Conservation (phyloP, 1,140 invertebrate genomes). For the Drosophila simulans region DNA sequence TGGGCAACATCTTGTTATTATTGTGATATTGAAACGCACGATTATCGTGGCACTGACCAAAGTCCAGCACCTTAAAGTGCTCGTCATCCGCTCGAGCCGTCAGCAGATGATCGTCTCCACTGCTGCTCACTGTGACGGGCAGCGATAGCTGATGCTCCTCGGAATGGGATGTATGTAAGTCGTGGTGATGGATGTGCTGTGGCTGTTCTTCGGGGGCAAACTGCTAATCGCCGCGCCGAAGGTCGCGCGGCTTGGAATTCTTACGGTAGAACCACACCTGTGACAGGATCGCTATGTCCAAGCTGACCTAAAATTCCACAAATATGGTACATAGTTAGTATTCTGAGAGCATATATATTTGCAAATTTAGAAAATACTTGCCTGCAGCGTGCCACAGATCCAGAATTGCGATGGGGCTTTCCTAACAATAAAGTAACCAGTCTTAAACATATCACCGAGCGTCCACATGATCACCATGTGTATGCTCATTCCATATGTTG, state of each 20-base stretch:
- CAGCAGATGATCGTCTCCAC: constrained; percentile 76
- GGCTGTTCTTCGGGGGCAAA: constrained; percentile 85
- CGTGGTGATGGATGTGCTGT: constrained; percentile 48
- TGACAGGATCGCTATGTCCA: constrained; percentile 85
- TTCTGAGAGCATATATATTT: neutral
- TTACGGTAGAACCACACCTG: constrained; percentile 89
- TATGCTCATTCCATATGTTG: constrained; percentile 90
- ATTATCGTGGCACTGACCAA: constrained; percentile 79
- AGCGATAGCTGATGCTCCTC: constrained; percentile 76
- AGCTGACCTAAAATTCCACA: constrained; percentile 66
- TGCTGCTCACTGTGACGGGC: constrained; percentile 71
- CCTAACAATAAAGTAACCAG: constrained; percentile 96
- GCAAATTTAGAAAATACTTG: constrained; percentile 82
- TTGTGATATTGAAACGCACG: constrained; percentile 80
- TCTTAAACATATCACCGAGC: constrained; percentile 97
- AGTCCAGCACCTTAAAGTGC: constrained; percentile 67
- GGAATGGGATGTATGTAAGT: constrained; percentile 66
- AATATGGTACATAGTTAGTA: neutral
- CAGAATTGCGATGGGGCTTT: constrained; percentile 97
- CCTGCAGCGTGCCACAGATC: constrained; percentile 97
- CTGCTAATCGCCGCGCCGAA: constrained; percentile 89
- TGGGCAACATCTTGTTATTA: constrained; percentile 69
- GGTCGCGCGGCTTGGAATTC: constrained; percentile 86
- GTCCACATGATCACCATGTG: constrained; percentile 99
- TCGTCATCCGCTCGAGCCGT: constrained; percentile 77